Evolutionary conservation across 2,888 invertebrate genomes (phyloP), one percentile per base, ranked within the genome.

Genomic region (Cheilosia grossa): DNA sequence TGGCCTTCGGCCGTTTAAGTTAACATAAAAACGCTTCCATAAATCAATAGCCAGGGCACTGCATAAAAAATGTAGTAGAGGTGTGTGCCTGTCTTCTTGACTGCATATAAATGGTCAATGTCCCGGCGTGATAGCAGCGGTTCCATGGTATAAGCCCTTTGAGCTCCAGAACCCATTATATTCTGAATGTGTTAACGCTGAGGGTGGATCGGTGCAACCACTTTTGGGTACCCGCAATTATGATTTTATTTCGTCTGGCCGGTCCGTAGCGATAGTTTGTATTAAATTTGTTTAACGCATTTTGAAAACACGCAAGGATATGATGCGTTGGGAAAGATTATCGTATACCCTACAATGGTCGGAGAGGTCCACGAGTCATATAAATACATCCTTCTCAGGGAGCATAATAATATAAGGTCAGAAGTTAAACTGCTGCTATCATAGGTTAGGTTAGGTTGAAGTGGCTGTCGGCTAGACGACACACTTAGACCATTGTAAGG

Each of bases 11-110:
- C 27, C 61, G 63, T 66, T 79, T 66, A 61, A 85, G 81, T 81
- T 81, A 81, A 81, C 74, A 85, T 80, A 66, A 85, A 83, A 85
- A 75, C 72, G 81, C 75, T 72, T 77, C 75, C 75, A 85, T 85
- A 85, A 85, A 85, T 85, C 85, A 81, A 85, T 75, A 75, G 72
- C 75, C 75, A 54, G 49, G 56, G 42, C 64, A 19, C 19, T 74
- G 54, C 59, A 37, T 21, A 64, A 51, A 49, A 53, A n/a, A 21
- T 4, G 6, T 7, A 59, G 42, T 6, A 42, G 70, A 72, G 70
- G 66, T 79, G 58, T 63, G 75, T 61, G 70, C 75, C 74, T 80
- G 66, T 75, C 78, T 69, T 53, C 63, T 58, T 42, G 63, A 37
- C 67, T 82, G 72, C 56, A 72, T 72, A 72, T 77, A 21, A 21